These are phyloP conservation scores for Cynocephalus volans DNA, from an alignment of 2,113 vertebrate species.

Conservation along the genomic window DNA sequence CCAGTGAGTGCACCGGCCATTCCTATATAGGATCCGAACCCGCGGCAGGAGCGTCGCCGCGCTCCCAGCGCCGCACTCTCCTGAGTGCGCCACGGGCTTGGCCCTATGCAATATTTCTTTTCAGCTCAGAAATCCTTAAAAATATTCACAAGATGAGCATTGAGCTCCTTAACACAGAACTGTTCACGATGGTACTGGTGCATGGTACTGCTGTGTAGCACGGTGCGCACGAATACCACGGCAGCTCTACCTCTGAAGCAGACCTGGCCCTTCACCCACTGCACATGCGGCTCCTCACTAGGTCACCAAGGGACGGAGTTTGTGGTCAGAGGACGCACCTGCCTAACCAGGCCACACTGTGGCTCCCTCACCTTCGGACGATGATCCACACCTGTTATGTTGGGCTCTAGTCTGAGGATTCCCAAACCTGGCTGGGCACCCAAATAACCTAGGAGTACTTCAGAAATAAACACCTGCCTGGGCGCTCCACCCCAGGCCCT, in stretches of 20 bases:
- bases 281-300: not conserved
- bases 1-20: too few species aligned
- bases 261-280: too few species aligned
- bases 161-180: not conserved
- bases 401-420: not conserved
- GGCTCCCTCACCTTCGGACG: not conserved
- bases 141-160: not conserved
- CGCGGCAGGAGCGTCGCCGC: too few species aligned
- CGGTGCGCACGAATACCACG: accelerated
- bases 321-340: not conserved
- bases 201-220: not conserved
- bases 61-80: too few species aligned
- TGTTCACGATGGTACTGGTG: not conserved
- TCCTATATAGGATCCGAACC: too few species aligned
- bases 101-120: not conserved
- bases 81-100: too few species aligned
- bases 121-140: not conserved
- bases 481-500: not conserved
- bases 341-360: not conserved
- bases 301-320: not conserved
- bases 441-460: not conserved
- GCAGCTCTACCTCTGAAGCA: accelerated
- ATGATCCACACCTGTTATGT: accelerated
- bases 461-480: not conserved
- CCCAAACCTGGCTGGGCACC: not conserved